phyloP scores from a whole-genome alignment of 2,888 invertebrate genomes.

The Galerucella nymphaeae region DNA sequence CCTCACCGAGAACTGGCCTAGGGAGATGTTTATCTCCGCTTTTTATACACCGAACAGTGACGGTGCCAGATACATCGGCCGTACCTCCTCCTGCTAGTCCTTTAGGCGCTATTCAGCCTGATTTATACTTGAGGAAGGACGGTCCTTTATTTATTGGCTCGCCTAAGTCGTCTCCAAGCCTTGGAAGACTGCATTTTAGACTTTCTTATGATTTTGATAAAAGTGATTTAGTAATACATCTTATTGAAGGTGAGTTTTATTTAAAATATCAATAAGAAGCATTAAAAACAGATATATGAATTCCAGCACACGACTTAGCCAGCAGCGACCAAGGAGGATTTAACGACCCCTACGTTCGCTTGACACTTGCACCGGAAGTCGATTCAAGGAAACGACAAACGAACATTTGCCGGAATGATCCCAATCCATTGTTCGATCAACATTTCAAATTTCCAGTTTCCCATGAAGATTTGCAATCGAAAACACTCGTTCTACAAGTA shows the following conservation, averaged over 20 bases:
- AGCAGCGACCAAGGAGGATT: conserved; percentile 88
- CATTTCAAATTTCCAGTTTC: conserved; percentile 94
- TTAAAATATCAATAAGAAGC: background rate
- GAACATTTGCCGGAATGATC: conserved; percentile 83
- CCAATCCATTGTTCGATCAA: conserved; percentile 90
- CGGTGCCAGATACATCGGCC: conserved; percentile 56
- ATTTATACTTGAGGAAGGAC: conserved; percentile 84
- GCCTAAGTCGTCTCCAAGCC: conserved; percentile 69
- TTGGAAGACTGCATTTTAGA: conserved; percentile 86
- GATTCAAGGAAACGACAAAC: conserved; percentile 88
- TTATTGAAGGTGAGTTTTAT: conserved; percentile 82
- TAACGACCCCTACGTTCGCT: conserved; percentile 88
- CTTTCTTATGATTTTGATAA: conserved; percentile 90
- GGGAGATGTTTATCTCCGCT: conserved; percentile 80
- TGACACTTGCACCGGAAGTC: conserved; percentile 84
- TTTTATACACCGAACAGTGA: conserved; percentile 76
- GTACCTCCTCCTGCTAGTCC: conserved; percentile 64
- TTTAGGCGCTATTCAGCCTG: conserved; percentile 86
- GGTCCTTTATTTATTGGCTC: conserved; percentile 77
- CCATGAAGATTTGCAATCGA: conserved; percentile 85
- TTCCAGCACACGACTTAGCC: conserved; percentile 82
- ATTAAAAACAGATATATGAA: too few relatives aligned
- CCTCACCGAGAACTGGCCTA: conserved; percentile 58
- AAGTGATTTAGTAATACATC: conserved; percentile 89
- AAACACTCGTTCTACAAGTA: conserved; percentile 80